Evolutionary conservation across 2,888 invertebrate genomes (phyloP), one percentile per base, ranked within the genome.

Genomic region (Sepioteuthis lessoniana): DNA sequence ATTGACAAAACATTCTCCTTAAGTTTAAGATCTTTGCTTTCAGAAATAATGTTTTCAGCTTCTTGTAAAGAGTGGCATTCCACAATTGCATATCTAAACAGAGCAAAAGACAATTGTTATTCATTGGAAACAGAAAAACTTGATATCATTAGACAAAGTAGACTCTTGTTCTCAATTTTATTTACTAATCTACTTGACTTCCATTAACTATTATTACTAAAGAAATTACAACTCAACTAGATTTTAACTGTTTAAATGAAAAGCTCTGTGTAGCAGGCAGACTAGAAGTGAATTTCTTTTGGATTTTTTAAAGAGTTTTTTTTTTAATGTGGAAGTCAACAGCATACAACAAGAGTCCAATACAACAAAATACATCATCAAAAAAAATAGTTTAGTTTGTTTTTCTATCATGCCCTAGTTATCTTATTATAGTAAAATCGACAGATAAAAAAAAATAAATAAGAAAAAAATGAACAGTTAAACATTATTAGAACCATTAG

Each of bases 21-120:
- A 7, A 92, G 42, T 35, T 92, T 92, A 31, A 92, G 91, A 19
- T 92, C 91, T 46, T 92, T 92, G 42, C 46, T 92, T n/a, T 92
- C 91, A 4, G 91, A 42, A 25, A 92, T n/a, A 19, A 46, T 92
- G 16, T 4, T 46, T 42, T 92, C 91, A 42, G 91, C 91, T 47
- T 92, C 91, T 31, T 46, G 91, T 31, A 92, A n/a, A 92, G 91
- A 92, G 46, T 92, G 91, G 47, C 91, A 92, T 35, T 92, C 91
- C 46, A 92, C 91, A 25, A 92, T 42, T 16, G 91, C 91, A 31
- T 92, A 92, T 19, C 91, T 92, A 42, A 46, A 92, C 46, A 92
- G n/a, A n/a, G 47, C 7, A 92, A 42, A 92, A 38, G 91, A 91
- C 91, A 91, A 21, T 31, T 16, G 38, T 19, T 38, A 4, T 91